These are phyloP conservation scores for Amia ocellicauda DNA, from an alignment of 2,113 vertebrate species.

Conservation along the genomic window DNA sequence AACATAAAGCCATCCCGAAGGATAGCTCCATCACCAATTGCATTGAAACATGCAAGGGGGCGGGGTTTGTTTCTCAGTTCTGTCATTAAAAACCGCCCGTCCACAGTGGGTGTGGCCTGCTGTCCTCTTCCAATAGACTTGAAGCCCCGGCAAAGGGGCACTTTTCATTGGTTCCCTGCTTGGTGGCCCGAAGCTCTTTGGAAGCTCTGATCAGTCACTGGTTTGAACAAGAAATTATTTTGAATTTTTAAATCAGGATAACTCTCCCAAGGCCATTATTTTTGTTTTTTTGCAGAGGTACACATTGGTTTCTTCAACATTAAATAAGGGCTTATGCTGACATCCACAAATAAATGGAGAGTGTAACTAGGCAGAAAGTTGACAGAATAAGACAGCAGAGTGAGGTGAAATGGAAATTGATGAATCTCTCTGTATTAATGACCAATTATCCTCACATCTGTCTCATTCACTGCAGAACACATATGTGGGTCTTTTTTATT, in stretches of 20 bases:
- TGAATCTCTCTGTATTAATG: no score
- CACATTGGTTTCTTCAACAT: background rate
- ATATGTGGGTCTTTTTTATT: no score
- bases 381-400: no score
- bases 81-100: constrained; percentile 30
- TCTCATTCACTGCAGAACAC: no score
- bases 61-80: constrained; percentile 39
- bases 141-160: constrained; percentile 38
- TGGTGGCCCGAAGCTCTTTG: constrained; percentile 48
- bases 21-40: constrained; percentile 37
- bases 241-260: background rate
- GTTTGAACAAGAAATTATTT: background rate
- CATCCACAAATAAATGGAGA: no score
- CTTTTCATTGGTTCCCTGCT: background rate
- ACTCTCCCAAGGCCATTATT: constrained; percentile 12
- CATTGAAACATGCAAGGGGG: constrained; percentile 58
- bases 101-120: constrained; percentile 33
- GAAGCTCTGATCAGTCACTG: constrained; percentile 52
- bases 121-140: constrained; percentile 35
- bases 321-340: no score
- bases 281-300: constrained; percentile 1
- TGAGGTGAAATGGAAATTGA: no score
- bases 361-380: no score
- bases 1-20: constrained; percentile 44
- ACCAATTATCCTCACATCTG: no score